Conservation (phyloP, 2,888 invertebrate genomes). For the Lasioglossum villosulum region DNA sequence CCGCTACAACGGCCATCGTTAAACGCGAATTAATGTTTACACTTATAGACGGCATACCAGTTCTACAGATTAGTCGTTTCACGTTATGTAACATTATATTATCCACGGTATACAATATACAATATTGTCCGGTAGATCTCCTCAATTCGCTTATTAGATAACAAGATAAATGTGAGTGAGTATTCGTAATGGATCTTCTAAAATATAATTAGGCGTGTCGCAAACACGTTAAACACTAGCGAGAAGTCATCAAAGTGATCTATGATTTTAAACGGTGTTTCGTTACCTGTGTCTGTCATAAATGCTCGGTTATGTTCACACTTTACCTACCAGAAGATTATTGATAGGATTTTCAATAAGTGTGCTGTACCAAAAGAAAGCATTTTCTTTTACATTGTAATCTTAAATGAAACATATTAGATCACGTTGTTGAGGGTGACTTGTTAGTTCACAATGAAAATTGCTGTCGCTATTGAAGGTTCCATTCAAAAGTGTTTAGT, state of each 20-base stretch:
- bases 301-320: neutral
- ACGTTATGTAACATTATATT: neutral
- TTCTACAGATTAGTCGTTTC: neutral
- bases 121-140: neutral
- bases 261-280: neutral
- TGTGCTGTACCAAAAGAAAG: too few relatives aligned
- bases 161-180: neutral
- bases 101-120: neutral
- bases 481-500: too few relatives aligned
- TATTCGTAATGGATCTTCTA: neutral
- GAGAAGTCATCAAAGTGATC: neutral
- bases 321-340: too few relatives aligned
- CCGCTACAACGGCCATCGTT: neutral
- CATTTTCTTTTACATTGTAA: too few relatives aligned
- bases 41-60: neutral
- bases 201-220: neutral
- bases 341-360: too few relatives aligned
- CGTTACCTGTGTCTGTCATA: neutral
- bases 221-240: neutral
- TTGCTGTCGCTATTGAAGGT: too few relatives aligned
- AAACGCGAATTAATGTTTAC: neutral
- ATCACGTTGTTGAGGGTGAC: too few relatives aligned
- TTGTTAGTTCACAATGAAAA: too few relatives aligned
- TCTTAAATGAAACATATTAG: too few relatives aligned
- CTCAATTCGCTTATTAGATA: neutral